phyloP scores from a whole-genome alignment of 2,797 vertebrate genomes.

The Varecia variegata region DNA sequence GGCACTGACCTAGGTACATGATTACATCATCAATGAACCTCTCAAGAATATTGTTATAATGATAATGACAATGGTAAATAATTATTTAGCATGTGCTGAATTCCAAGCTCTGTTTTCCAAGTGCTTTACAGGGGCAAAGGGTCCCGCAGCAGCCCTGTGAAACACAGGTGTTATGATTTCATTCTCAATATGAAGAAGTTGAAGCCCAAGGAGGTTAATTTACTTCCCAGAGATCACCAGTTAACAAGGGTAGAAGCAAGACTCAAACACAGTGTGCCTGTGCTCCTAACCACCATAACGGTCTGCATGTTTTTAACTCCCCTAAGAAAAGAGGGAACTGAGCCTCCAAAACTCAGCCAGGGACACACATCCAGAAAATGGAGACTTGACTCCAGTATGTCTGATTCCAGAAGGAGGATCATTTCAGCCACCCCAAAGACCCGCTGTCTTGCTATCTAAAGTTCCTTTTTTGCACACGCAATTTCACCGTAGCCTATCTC shows the following conservation, averaged over 20 bases:
- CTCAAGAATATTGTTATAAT: neutral
- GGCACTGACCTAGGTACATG: accelerated
- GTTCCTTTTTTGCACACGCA: neutral
- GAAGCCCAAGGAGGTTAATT: neutral
- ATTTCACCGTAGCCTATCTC: neutral
- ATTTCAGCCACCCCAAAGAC: neutral
- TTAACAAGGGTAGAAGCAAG: neutral
- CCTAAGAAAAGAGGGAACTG: neutral
- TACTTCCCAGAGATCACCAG: neutral
- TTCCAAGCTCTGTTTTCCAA: too few relatives aligned
- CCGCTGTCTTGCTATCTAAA: neutral
- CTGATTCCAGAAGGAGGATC: neutral
- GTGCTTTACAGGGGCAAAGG: too few relatives aligned
- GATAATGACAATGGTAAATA: accelerated
- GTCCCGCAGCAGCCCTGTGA: too few relatives aligned
- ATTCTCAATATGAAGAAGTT: accelerated
- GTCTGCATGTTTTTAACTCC: accelerated
- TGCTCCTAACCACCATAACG: accelerated
- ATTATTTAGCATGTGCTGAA: accelerated
- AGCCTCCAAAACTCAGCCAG: neutral
- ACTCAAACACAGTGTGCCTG: neutral
- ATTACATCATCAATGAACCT: accelerated
- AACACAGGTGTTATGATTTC: accelerated
- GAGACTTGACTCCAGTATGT: neutral
- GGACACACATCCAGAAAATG: too few relatives aligned